phyloP scores from a whole-genome alignment of 2,113 vertebrate species.

The Notothenia coriiceps region DNA sequence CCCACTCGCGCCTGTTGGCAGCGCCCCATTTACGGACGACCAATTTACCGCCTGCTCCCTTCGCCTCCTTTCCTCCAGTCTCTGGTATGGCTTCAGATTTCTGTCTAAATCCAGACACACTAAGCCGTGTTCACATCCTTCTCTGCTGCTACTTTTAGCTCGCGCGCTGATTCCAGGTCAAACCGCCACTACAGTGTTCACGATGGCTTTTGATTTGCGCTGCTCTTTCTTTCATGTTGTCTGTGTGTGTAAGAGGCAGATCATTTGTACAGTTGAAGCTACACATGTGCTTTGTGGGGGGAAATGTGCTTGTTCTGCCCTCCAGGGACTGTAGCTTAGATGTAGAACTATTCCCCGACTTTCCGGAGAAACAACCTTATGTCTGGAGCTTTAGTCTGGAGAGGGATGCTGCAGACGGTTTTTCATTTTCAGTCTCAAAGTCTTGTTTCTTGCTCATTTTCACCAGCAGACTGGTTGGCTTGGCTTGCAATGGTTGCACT shows the following conservation, averaged over 20 bases:
- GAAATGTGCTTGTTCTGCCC: constrained; percentile 58
- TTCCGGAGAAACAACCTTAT: constrained; percentile 65
- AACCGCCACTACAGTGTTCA: constrained; percentile 28
- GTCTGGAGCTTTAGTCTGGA: constrained; percentile 62
- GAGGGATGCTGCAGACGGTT: constrained; percentile 44
- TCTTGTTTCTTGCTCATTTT: constrained; percentile 35
- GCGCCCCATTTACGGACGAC: constrained; percentile 60
- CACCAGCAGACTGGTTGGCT: constrained; percentile 20
- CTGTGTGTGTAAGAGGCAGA: constrained; percentile 11
- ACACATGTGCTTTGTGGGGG: constrained; percentile 33
- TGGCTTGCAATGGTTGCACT: constrained; percentile 11
- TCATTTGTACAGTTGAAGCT: constrained; percentile 46
- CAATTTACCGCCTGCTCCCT: constrained; percentile 60
- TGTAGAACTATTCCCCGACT: constrained; percentile 41
- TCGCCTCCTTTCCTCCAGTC: constrained; percentile 41
- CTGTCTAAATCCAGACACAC: constrained; percentile 72
- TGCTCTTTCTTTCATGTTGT: constrained; percentile 29
- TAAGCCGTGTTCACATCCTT: constrained; percentile 64
- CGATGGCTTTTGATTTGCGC: constrained; percentile 26
- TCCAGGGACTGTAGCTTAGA: constrained; percentile 52
- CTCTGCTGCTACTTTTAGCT: constrained; percentile 71
- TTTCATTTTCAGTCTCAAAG: constrained; percentile 51
- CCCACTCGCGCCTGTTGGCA: constrained; percentile 64
- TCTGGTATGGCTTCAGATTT: constrained; percentile 63
- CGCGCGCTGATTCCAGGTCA: constrained; percentile 62